Evolutionary conservation across 2,797 vertebrate species (phyloP).

Genomic region (Hippopotamyrus pictus): DNA sequence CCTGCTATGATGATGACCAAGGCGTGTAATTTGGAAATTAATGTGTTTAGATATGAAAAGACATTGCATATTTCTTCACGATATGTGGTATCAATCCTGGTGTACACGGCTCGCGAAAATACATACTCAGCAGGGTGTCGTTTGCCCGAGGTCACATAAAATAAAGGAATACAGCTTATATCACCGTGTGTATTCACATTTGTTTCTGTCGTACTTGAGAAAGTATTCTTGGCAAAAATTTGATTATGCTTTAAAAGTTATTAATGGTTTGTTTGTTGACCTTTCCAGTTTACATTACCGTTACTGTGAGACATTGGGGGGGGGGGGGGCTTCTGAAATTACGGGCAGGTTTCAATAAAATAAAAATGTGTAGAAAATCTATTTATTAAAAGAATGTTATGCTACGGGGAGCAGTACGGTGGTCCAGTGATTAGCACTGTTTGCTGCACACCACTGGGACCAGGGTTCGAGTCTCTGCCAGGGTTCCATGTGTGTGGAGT

Average conservation of each 20-base stretch:
- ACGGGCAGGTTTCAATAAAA: background rate
- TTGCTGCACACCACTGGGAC: background rate
- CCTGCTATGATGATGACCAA: background rate
- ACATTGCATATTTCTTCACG: conserved; percentile 9
- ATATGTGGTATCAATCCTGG: background rate
- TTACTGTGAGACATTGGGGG: background rate
- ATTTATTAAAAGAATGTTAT: background rate
- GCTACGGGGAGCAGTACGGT: background rate
- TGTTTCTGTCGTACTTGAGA: conserved; percentile 3
- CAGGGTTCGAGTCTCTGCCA: background rate
- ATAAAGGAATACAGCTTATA: background rate
- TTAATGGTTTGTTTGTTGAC: background rate
- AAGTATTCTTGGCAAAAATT: background rate
- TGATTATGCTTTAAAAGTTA: background rate
- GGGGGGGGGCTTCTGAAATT: background rate
- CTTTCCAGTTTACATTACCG: background rate
- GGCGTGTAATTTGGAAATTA: conserved; percentile 15
- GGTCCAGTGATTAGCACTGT: background rate
- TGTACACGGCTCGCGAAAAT: background rate
- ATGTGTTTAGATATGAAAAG: conserved; percentile 8
- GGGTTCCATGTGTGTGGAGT: background rate
- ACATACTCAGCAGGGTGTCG: background rate
- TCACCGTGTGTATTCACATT: background rate
- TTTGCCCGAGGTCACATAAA: background rate
- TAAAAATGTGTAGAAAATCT: background rate